phyloP scores from a whole-genome alignment of 2,113 vertebrate species.

The Rhizomys pruinosus region DNA sequence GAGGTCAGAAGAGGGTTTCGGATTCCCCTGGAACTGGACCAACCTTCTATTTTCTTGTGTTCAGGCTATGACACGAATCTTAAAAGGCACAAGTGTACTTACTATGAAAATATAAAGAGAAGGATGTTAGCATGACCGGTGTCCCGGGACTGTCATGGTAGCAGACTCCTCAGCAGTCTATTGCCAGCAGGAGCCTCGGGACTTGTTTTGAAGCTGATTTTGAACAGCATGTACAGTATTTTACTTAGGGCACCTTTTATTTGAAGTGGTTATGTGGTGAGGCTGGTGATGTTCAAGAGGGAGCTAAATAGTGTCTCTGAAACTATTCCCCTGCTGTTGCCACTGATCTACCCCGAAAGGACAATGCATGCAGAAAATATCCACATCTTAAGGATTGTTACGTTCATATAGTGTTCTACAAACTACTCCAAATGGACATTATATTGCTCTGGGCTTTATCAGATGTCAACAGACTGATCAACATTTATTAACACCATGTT shows the following conservation, averaged over 20 bases:
- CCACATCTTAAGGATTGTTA: constrained; percentile 9
- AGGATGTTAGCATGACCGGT: not conserved
- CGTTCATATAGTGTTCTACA: constrained; percentile 7
- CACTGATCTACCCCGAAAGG: not conserved
- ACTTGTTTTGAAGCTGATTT: not conserved
- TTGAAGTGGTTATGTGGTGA: not conserved
- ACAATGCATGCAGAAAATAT: constrained; percentile 24
- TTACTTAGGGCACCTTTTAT: not conserved
- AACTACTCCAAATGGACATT: not conserved
- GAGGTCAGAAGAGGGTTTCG: no score
- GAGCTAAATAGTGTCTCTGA: not conserved
- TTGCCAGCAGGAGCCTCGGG: not conserved
- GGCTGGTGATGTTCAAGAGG: not conserved
- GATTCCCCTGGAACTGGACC: no score
- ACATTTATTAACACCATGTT: constrained; percentile 23
- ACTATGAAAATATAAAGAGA: not conserved
- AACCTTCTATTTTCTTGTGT: not conserved
- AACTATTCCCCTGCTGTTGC: not conserved
- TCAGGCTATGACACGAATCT: not conserved
- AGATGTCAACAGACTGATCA: constrained; percentile 19
- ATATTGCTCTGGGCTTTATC: constrained; percentile 17
- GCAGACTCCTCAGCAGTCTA: not conserved
- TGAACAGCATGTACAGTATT: not conserved
- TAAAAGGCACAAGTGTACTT: not conserved
- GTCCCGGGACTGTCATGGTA: not conserved